Base-by-base conservation (phyloP, 1,140 invertebrate genomes). In the Limonius californicus region DNA sequence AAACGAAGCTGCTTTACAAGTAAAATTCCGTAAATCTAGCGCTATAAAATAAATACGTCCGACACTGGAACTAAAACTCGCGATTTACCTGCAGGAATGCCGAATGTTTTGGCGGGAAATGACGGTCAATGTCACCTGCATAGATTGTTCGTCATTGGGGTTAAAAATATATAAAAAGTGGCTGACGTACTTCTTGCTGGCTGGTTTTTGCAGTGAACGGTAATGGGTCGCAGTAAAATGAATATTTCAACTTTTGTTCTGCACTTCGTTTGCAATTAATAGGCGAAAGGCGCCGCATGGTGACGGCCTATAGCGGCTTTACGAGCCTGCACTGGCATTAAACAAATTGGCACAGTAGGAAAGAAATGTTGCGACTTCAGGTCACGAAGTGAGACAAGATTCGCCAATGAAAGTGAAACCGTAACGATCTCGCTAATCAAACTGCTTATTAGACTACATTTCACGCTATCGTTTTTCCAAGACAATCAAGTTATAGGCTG, bases 61-160 rank as follows among this genome's bases (percentile, higher is more conserved):
- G 59, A 60, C 59, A 56, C 63, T 65, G 63, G 45, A 15, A 27
- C 4, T 59, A 12, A 43, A 61, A 39, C 59, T 59, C 47, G 58
- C 59, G 53, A 67, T 60, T 62, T 64, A 67, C 63, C 66, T 67
- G 63, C 50, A 61, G 59, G 63, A 67, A 67, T 67, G 66, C 55
- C 60, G 63, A 67, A 62, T 67, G 63, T 67, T 67, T 67, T 67
- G 66, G 66, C 66, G 66, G 66, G 66, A 67, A 67, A 62, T 62
- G 42, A 61, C 61, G 63, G 66, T 67, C 66, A 67, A 67, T 67
- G 66, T 64, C 66, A 62, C 64, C 50, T 43, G 23, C 59, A 60
- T 60, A 35, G 18, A 30, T 42, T 55, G 16, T 50, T 50, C 45
- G 45, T 50, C 16, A 50, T 19, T 18, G 20, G 42, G 42, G 42